Evolutionary conservation across 2,888 invertebrate genomes (phyloP).

Genomic region (Lordiphosa fenestrarum): DNA sequence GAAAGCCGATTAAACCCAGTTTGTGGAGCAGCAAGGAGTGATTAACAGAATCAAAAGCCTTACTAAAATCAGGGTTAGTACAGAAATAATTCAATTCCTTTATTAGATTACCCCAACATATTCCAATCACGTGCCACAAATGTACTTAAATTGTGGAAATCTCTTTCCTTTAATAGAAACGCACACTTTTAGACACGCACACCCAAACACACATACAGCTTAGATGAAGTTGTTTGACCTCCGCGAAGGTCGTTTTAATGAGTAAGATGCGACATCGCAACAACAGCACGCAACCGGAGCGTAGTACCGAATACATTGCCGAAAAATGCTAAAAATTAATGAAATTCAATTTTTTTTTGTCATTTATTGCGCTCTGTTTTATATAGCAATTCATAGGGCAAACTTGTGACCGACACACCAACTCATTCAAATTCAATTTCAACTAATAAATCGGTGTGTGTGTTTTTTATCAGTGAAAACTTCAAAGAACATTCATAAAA

Average conservation of each 20-base stretch:
- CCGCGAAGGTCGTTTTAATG: constrained; percentile 74
- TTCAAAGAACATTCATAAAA: background rate
- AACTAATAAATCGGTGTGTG: constrained; percentile 27
- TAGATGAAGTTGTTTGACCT: constrained; percentile 61
- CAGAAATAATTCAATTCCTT: background rate
- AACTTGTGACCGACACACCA: constrained; percentile 28
- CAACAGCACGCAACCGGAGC: constrained; percentile 57
- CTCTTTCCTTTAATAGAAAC: constrained; percentile 16
- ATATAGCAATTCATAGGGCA: constrained; percentile 30
- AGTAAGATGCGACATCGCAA: constrained; percentile 41
- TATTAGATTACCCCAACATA: background rate
- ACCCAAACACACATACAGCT: constrained; percentile 26
- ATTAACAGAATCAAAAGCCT: too few species aligned
- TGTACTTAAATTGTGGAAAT: constrained; percentile 19
- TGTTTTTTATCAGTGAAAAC: constrained; percentile 43
- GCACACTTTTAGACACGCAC: constrained; percentile 30
- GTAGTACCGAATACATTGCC: constrained; percentile 41
- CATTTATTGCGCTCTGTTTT: constrained; percentile 21
- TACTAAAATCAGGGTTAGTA: too few species aligned
- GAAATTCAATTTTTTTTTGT: constrained; percentile 22
- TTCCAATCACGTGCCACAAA: constrained; percentile 34
- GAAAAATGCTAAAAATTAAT: constrained; percentile 27
- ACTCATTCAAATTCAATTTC: constrained; percentile 29
- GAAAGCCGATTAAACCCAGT: too few species aligned
- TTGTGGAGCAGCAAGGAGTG: too few species aligned